These are phyloP conservation scores for Melitaea athalia DNA, from an alignment of 2,888 invertebrate genomes.

Conservation along the genomic window DNA sequence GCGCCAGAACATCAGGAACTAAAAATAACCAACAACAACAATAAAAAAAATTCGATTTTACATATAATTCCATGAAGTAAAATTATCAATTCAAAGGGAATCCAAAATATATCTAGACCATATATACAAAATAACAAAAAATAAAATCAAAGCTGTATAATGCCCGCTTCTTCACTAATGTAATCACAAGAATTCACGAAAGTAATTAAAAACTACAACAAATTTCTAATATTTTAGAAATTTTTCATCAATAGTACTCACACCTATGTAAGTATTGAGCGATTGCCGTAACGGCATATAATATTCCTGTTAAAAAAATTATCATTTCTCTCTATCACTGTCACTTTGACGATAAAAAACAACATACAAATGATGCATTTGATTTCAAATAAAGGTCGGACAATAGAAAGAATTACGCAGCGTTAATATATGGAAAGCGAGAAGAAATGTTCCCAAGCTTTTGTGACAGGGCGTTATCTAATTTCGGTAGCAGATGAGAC, in stretches of 20 bases:
- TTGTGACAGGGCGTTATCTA: slow-evolving; percentile 67
- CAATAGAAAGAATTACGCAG: slow-evolving; percentile 56
- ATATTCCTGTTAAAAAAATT: neutral
- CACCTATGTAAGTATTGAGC: neutral
- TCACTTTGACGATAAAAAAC: neutral
- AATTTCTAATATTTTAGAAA: neutral
- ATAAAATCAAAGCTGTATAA: no score
- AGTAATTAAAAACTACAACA: neutral
- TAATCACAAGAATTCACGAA: no score
- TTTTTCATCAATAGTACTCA: neutral
- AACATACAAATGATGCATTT: slow-evolving; percentile 1
- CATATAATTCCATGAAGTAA: no score
- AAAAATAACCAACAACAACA: no score
- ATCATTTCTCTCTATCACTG: neutral
- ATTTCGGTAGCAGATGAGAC: slow-evolving; percentile 54
- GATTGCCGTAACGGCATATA: neutral
- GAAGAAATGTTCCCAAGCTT: slow-evolving; percentile 68
- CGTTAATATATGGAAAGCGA: slow-evolving; percentile 60
- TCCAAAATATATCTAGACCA: no score
- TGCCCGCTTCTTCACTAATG: no score
- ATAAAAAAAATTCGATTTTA: no score
- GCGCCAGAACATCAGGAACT: no score
- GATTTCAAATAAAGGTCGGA: slow-evolving; percentile 27
- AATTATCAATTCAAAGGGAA: neutral
- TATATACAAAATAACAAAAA: no score